Conservation (phyloP, 2,888 invertebrate genomes). For the Lasioglossum oenotherae region DNA sequence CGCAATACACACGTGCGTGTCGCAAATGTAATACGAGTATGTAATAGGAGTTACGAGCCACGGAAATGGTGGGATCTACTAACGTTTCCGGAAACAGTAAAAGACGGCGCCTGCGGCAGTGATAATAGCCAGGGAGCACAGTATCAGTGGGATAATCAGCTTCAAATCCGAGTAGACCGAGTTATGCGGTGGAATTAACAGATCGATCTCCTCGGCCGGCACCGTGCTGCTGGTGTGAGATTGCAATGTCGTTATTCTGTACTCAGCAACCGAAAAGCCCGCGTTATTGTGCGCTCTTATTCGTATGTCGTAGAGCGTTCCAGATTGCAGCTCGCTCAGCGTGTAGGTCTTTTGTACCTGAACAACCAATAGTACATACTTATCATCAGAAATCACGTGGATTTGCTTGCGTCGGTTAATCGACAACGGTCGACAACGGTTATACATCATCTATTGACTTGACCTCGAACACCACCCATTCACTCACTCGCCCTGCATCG, state of each 20-base stretch:
- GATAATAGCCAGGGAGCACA: slow-evolving; percentile 82
- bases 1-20: background rate
- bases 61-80: slow-evolving; percentile 54
- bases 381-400: slow-evolving; percentile 17
- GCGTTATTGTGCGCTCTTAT: slow-evolving; percentile 93
- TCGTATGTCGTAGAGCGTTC: slow-evolving; percentile 85
- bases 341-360: slow-evolving; percentile 91
- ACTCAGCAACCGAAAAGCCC: slow-evolving; percentile 92
- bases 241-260: slow-evolving; percentile 93
- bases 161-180: slow-evolving; percentile 82
- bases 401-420: background rate
- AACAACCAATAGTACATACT: slow-evolving; percentile 33
- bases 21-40: background rate
- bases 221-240: slow-evolving; percentile 88
- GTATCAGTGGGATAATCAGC: slow-evolving; percentile 81
- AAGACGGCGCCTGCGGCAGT: slow-evolving; percentile 82
- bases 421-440: too few species aligned
- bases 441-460: too few species aligned
- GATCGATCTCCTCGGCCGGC: slow-evolving; percentile 81
- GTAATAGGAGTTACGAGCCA: background rate
- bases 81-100: slow-evolving; percentile 83
- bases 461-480: background rate
- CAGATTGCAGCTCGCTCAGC: slow-evolving; percentile 91
- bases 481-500: too few species aligned
- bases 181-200: slow-evolving; percentile 81